Evolutionary conservation across 2,888 invertebrate species (phyloP).

Genomic region (Drosophila phalerata): DNA sequence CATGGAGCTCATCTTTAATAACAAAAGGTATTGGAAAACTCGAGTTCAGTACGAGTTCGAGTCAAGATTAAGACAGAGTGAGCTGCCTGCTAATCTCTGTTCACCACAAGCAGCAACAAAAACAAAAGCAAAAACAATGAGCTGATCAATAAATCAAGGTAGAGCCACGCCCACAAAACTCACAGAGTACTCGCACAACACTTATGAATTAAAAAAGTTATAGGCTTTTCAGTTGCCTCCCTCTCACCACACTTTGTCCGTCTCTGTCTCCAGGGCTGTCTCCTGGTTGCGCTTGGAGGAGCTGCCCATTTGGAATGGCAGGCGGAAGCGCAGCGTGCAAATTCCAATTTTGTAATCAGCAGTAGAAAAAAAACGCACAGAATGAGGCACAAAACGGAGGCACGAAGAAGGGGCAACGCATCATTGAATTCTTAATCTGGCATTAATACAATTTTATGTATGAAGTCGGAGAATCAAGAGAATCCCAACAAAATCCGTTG

Average conservation of each 20-base stretch:
- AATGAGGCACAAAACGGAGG: conserved; percentile 29
- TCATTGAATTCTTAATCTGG: conserved; percentile 80
- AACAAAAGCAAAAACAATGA: conserved; percentile 11
- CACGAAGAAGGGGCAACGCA: conserved; percentile 56
- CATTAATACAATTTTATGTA: conserved; percentile 81
- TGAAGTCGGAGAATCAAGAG: conserved; percentile 52
- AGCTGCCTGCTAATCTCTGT: conserved; percentile 22
- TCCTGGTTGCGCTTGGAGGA: conserved; percentile 3
- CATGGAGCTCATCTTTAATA: conserved; percentile 8
- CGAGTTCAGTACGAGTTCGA: conserved; percentile 4
- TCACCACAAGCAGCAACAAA: background rate
- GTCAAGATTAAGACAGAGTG: conserved; percentile 28
- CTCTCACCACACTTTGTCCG: background rate
- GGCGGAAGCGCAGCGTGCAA: conserved; percentile 70
- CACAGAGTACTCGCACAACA: conserved; percentile 21
- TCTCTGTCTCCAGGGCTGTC: background rate
- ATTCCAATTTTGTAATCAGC: conserved; percentile 74
- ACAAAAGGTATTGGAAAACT: conserved; percentile 12
- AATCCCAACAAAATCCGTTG: conserved; percentile 77
- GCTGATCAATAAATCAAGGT: conserved; percentile 69
- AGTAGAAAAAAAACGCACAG: conserved; percentile 24
- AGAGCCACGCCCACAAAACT: conserved; percentile 50
- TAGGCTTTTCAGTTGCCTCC: conserved; percentile 11
- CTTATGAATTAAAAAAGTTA: conserved; percentile 65
- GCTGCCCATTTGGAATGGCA: conserved; percentile 16